Base-by-base conservation (phyloP, 2,888 invertebrate genomes). In the Cerastis leucographa region DNA sequence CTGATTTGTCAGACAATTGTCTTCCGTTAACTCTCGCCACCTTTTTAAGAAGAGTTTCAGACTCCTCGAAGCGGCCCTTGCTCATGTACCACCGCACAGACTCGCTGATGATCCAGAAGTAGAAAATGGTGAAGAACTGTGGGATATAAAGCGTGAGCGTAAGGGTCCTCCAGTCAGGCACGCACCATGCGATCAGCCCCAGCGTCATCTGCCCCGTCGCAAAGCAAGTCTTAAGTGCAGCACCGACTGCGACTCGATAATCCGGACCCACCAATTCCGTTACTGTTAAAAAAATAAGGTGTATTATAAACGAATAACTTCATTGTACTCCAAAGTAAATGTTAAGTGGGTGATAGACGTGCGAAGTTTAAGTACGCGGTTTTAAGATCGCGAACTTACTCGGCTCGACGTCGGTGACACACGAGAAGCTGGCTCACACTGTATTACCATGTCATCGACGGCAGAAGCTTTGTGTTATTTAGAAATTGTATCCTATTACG, bases 41-140 rank as follows among this genome's bases (percentile, higher is more conserved):
- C 80, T 96, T 97, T 61, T 97, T 96, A 7, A 98, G 93, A 1
- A 98, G 97, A 19, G 91, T 92, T 85, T 97, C 97, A 0, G 98
- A 98, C 83, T 97, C 97, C 25, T 97, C 97, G 77, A 97, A 97
- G 71, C 97, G 96, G 1, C 97, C 97, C 89, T 98, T 97, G 74
- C 97, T 97, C 84, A 98, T 94, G 69, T 98, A 97, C 98, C 98
- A 98, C 75, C 98, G 96, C 1, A 98, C 96, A 5, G 98, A 98
- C 92, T 98, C 98, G 0, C 97, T 97, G 75, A 98, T 94, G 17
- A 97, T 88, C 97, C 98, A 98, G 84, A 97, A 97, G 89, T 98
- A 98, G 14, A 96, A 91, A 44, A 98, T 90, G 56, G 98, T 97
- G 0, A 98, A 88, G 14, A 98, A 91, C 19, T 97, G 97, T 0